Evolutionary conservation across 1,140 invertebrate genomes (phyloP), one percentile per base, ranked within the genome.

Genomic region (Bombus sylvicola): DNA sequence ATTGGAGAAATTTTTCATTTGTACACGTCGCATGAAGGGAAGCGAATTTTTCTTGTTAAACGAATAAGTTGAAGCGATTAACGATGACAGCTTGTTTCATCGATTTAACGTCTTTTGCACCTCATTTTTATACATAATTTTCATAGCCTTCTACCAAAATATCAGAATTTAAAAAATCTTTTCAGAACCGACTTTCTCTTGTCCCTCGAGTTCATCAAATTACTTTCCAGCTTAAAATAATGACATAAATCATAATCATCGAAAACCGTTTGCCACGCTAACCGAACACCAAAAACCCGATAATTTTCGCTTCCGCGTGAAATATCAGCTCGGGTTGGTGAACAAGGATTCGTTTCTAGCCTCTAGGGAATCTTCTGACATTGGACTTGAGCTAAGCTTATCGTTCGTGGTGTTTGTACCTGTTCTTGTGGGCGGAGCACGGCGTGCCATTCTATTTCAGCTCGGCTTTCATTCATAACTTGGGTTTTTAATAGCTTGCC

Each of bases 381-480:
- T 79, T 79, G 88, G 88, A 80, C 87, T 89, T 85, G 68, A 83
- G 81, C 84, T 75, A 89, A 76, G 77, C 83, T 76, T 90, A 69
- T 83, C 73, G 87, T 87, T 37, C 85, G 87, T 91, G 39, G 76
- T 91, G 89, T 59, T 91, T 88, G 88, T 89, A 89, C 83, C 91
- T 91, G 83, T 91, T 91, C 87, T 88, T 90, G 93, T 95, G 93
- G 93, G 94, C 93, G 93, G 93, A 92, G 93, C 93, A 89, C 89
- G 88, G 88, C 92, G 87, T 94, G 92, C 94, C 94, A 94, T 94
- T 95, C 94, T 95, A 95, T 95, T 95, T 95, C 93, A 95, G 93
- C 92, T 85, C 90, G 88, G 93, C 92, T 95, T 95, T 95, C 94
- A 95, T 95, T 95, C 94, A 95, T 95, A 95, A 95, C 93, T 94